Base-by-base conservation (phyloP, 1,140 invertebrate species). In the Liolophura sinensis region DNA sequence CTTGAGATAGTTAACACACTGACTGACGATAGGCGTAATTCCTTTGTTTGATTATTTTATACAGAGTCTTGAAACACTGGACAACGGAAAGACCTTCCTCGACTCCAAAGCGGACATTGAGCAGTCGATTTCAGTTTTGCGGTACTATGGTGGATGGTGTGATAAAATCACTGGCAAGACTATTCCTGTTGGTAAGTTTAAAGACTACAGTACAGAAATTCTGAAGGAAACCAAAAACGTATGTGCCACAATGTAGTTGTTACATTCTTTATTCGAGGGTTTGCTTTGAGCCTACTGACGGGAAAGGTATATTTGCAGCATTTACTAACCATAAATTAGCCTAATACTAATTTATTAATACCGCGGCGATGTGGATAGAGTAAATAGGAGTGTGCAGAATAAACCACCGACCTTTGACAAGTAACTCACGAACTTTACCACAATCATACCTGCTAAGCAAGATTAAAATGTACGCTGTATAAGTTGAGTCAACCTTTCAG, bases 151-250 rank as follows among this genome's bases (percentile, higher is more conserved):
- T 70, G 94, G 94, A 51, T 94, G 90, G 88, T 89, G 90, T 70
- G 95, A 97, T 82, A 97, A 97, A 85, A 92, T 93, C 75, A 89
- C 91, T 75, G 95, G 95, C 31, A 90, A 91, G 68, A 95, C 93
- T 1, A 92, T 96, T 75, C 93, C 93, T n/a, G 84, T 89, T 69
- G 91, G 91, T 91, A 73, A 47, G 78, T 72, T 46, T 14, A 31
- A 27, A 18, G 24, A n/a, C 0, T 25, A 0, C 14, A 27, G 11
- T 46, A 1, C 52, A n/a, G n/a, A n/a, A 5, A 40, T 9, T 40
- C 9, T 40, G 31, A 40, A 9, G 31, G 9, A 5, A 5, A 40
- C 31, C 31, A 40, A 40, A 9, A 9, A 40, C 3, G 9, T 40
- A 5, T 3, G 31, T 40, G 31, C 9, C 9, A 40, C 31, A 40